Evolutionary conservation across 23 tunicate genomes (phyloP).

Genomic region (Aplidium turbinatum): DNA sequence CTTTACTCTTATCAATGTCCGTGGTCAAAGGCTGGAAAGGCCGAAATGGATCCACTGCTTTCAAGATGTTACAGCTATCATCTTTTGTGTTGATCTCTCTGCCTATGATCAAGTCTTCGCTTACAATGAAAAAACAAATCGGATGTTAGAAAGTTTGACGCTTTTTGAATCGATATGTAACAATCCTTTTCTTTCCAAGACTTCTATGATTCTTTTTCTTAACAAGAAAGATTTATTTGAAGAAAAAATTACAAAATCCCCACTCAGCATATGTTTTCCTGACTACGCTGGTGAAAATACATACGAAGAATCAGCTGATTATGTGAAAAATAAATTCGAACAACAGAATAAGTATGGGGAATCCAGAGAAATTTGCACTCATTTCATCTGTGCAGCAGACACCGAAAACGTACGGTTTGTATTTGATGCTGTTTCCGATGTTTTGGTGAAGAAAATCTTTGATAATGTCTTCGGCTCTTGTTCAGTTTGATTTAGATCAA

Average conservation of each 20-base stretch:
- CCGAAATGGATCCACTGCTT: slow-evolving; percentile 97
- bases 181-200: slow-evolving; percentile 65
- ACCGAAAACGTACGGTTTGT: slow-evolving; percentile 88
- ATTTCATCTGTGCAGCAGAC: slow-evolving; percentile 95
- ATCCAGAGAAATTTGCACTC: slow-evolving; percentile 67
- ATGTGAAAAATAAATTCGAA: slow-evolving; percentile 57
- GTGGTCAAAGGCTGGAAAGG: slow-evolving; percentile 88
- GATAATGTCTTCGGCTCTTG: slow-evolving; percentile 83
- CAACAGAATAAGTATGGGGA: slow-evolving; percentile 53
- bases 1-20: slow-evolving; percentile 81
- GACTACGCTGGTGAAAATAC: slow-evolving; percentile 64
- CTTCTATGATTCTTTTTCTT: slow-evolving; percentile 80
- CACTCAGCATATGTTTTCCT: slow-evolving; percentile 70
- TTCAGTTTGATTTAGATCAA: not conserved
- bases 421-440: slow-evolving; percentile 89
- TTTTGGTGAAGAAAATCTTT: slow-evolving; percentile 65
- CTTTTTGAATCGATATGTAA: slow-evolving; percentile 79
- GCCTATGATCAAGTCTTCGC: slow-evolving; percentile 78
- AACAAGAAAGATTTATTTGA: slow-evolving; percentile 82
- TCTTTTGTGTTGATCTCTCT: slow-evolving; percentile 90
- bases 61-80: slow-evolving; percentile 85
- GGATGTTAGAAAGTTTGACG: slow-evolving; percentile 87
- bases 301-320: slow-evolving; percentile 62
- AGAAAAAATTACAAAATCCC: slow-evolving; percentile 53
- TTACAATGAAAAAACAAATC: slow-evolving; percentile 86